phyloP scores from a whole-genome alignment of 1,140 invertebrate genomes.

The Euwallacea fornicatus region DNA sequence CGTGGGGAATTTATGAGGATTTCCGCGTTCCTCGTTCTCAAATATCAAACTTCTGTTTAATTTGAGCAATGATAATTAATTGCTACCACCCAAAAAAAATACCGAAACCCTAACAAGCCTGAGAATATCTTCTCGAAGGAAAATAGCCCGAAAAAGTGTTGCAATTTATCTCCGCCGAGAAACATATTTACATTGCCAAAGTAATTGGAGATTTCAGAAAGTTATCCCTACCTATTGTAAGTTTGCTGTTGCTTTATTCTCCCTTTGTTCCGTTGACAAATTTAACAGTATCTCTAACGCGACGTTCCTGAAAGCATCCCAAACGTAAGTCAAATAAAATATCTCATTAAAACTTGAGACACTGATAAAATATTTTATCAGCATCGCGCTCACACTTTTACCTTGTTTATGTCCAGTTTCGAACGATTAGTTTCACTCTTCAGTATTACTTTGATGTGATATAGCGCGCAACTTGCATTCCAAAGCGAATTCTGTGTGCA shows the following conservation, averaged over 20 bases:
- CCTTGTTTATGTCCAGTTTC: not conserved
- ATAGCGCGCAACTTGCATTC: too few relatives aligned
- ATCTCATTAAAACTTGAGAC: conserved; percentile 41
- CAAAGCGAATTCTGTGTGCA: too few relatives aligned
- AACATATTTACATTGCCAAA: conserved; percentile 31
- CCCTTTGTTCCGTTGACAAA: conserved; percentile 40
- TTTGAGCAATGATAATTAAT: too few relatives aligned
- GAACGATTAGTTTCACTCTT: too few relatives aligned
- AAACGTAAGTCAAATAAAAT: conserved; percentile 41
- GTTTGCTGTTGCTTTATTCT: conserved; percentile 31
- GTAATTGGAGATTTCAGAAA: conserved; percentile 30
- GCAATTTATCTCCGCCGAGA: conserved; percentile 1
- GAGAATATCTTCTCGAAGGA: not conserved
- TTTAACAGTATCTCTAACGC: conserved; percentile 36
- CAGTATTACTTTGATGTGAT: too few relatives aligned
- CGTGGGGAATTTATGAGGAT: not conserved
- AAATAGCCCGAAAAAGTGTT: not conserved
- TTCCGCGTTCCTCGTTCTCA: not conserved
- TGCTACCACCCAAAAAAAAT: too few relatives aligned
- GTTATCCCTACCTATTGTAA: conserved; percentile 30
- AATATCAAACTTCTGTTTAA: too few relatives aligned
- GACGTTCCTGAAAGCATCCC: conserved; percentile 35
- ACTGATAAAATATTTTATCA: conserved; percentile 39
- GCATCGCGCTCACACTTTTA: not conserved
- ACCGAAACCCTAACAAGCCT: too few relatives aligned